Evolutionary conservation across 2,888 invertebrate species (phyloP).

Genomic region (Zeuzera pyrina): DNA sequence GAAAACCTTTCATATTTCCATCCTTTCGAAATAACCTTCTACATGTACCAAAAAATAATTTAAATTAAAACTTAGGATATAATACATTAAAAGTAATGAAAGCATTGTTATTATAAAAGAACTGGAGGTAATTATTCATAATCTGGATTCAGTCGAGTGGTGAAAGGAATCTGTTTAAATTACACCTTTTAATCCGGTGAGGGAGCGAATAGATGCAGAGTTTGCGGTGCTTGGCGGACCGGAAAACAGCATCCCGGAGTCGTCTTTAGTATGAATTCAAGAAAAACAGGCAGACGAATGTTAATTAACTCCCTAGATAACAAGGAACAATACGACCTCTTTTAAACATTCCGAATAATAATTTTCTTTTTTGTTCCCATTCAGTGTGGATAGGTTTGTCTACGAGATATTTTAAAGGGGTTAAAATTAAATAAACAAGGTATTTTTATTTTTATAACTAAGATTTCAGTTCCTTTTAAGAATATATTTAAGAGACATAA

Average conservation of each 20-base stretch:
- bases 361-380: conserved; percentile 9
- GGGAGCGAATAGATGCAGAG: conserved; percentile 20
- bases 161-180: conserved; percentile 34
- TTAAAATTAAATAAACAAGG: no score
- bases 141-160: conserved; percentile 20
- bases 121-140: conserved; percentile 18
- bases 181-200: conserved; percentile 31
- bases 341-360: conserved; percentile 14
- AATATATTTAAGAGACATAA: no score
- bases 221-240: conserved; percentile 24
- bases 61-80: no score
- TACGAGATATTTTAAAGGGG: no score
- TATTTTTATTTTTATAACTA: no score
- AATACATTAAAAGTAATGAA: no score
- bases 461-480: no score
- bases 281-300: conserved; percentile 22
- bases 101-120: conserved; percentile 16
- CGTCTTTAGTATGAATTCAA: conserved; percentile 15
- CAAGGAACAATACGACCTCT: conserved; percentile 14
- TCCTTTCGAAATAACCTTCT: no score
- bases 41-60: no score
- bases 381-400: background rate
- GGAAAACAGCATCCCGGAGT: conserved; percentile 26
- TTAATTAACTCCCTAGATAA: conserved; percentile 25
- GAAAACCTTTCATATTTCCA: no score